Percentiles rank a stretch among this genome's conserved stretches.
These are phyloP conservation scores for Entomobrya proxima DNA, from an alignment of 2,888 invertebrate genomes.

Conservation along the genomic window DNA sequence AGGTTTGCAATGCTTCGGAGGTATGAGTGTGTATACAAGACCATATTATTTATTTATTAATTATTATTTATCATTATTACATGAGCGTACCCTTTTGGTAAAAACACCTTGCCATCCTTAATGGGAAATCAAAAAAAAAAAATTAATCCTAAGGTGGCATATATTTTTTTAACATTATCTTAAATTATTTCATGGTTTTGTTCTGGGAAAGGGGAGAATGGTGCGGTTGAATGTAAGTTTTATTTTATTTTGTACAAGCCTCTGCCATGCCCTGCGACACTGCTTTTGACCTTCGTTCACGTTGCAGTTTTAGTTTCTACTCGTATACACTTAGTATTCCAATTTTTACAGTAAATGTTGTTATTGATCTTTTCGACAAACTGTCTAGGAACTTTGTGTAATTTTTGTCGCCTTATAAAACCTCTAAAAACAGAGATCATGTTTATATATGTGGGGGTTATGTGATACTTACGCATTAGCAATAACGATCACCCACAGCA, in stretches of 20 bases:
- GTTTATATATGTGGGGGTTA: slow-evolving; percentile 29
- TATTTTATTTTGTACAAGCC: slow-evolving; percentile 57
- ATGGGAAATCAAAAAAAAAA: slow-evolving; percentile 19
- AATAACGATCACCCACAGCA: slow-evolving; percentile 40
- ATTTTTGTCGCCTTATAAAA: background rate
- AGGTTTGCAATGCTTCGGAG: slow-evolving; percentile 75
- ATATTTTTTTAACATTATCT: slow-evolving; percentile 7
- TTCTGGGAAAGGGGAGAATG: slow-evolving; percentile 51
- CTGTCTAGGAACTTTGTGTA: background rate
- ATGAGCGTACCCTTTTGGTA: slow-evolving; percentile 8
- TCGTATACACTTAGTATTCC: slow-evolving; percentile 27
- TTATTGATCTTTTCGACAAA: slow-evolving; percentile 3
- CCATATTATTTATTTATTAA: slow-evolving; percentile 42
- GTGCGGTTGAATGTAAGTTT: slow-evolving; percentile 59
- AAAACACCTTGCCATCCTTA: slow-evolving; percentile 24
- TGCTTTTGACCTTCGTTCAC: slow-evolving; percentile 70
- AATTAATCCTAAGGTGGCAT: slow-evolving; percentile 18
- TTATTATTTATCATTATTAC: slow-evolving; percentile 28
- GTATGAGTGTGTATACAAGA: slow-evolving; percentile 68
- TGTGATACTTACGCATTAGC: slow-evolving; percentile 8
- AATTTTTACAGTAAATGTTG: background rate
- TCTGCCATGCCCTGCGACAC: slow-evolving; percentile 75
- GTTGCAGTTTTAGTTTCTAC: slow-evolving; percentile 31
- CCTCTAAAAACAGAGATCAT: slow-evolving; percentile 39
- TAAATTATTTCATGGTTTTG: slow-evolving; percentile 27